A percentile compares a stretch with the other conserved stretches of the same genome.
Conservation (phyloP, 1,140 invertebrate genomes). For the Caenorhabditis latens region DNA sequence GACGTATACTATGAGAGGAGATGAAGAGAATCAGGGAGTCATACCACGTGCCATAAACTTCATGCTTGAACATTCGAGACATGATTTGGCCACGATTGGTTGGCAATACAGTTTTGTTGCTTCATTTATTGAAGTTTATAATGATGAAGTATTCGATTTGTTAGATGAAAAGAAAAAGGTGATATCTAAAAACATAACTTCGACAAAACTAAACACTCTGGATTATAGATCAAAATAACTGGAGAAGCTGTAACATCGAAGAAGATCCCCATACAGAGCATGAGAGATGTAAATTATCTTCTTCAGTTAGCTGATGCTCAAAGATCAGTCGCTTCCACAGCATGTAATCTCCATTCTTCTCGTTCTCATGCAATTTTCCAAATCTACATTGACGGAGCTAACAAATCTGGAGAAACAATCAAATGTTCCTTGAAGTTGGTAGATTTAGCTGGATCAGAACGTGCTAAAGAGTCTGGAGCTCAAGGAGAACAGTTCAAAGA, state of each 20-base stretch:
- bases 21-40: constrained; percentile 81
- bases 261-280: not conserved
- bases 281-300: constrained; percentile 83
- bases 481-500: constrained; percentile 79
- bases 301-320: constrained; percentile 85
- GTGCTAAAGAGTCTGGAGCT: constrained; percentile 78
- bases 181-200: not conserved
- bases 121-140: constrained; percentile 68
- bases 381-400: constrained; percentile 83
- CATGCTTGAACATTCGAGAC: constrained; percentile 82
- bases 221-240: not conserved
- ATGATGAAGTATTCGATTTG: constrained; percentile 68
- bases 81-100: constrained; percentile 81
- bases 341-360: constrained; percentile 92
- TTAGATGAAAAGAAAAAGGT: constrained; percentile 29
- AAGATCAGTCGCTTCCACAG: constrained; percentile 88
- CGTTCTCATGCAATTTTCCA: constrained; percentile 93
- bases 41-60: constrained; percentile 86
- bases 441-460: constrained; percentile 79
- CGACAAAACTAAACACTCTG: not conserved
- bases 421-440: constrained; percentile 77
- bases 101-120: constrained; percentile 78
- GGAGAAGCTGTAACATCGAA: not conserved
- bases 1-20: constrained; percentile 91
- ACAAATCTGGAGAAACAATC: constrained; percentile 79